Base-by-base conservation (phyloP, 1,140 invertebrate genomes). In the Adelges cooleyi region DNA sequence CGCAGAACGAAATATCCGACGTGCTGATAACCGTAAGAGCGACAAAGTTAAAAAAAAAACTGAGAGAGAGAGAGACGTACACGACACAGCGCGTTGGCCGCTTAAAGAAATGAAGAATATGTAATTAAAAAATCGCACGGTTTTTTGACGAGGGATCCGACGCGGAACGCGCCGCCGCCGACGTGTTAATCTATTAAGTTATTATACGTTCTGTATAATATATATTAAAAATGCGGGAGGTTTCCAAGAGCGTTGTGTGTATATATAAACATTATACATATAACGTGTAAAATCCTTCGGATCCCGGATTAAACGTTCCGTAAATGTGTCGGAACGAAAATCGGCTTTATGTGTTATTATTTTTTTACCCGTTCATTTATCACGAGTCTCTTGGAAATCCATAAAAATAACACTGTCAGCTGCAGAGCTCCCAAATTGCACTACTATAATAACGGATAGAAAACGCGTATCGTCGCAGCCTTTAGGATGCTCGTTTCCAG, bases 121-220 rank as follows among this genome's bases (percentile, higher is more conserved):
- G 11, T 62, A 62, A 62, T 62, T 46, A 62, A 62, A 62, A 62
- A 62, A 62, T 62, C 54, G 54, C 54, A 29, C 54, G 54, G 54
- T 46, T 46, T 59, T 44, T 44, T 20, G 54, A 59, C 54, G 54
- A 29, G 20, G 54, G 54, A 59, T 48, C 42, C 42, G 56, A 62
- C 56, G 56, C 56, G 56, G 56, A 59, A 59, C 54, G 53, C 53
- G 22, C 22, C 25, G 33, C 33, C 52, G 52, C 18, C 52, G 53
- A 56, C 53, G 53, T 25, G 38, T 56, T 42, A 42, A 56, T 54
- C 52, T 38, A 54, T 33, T 11, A 11, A 11, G 29, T 33, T 33
- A 33, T 33, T 33, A 33, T 11, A 33, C 11, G 29, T 33, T 5
- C 29, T 33, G 29, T 33, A 11, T 33, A 33, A 6, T 33, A 6